Base-by-base conservation (phyloP, 2,797 vertebrate genomes). In the Austrolebias charrua region DNA sequence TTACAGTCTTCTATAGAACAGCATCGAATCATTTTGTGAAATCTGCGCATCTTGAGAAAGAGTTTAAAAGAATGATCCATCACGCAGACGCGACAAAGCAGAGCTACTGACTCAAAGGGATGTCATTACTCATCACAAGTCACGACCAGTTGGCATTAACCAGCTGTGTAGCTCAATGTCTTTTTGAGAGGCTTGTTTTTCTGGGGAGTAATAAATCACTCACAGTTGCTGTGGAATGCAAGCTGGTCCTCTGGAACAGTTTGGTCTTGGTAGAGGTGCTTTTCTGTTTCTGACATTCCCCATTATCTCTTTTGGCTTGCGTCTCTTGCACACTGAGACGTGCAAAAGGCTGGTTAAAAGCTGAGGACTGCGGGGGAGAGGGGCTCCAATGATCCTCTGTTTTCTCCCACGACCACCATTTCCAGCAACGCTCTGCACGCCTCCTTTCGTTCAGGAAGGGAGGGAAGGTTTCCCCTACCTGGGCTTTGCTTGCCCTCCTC, bases 41-140 rank as follows among this genome's bases (percentile, higher is more conserved):
- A 80, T 89, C 74, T 60, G 76, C 82, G 80, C 84, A 88, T 90
- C 88, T 88, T 87, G 79, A 72, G 81, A 88, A 85, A 7, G 52
- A 79, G 82, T 88, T 86, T 76, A 77, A 83, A 83, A 77, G 78
- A 86, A 79, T 45, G 71, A 91, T 90, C 87, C 87, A 90, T 92
- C 92, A 91, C 84, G 69, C 71, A 78, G 88, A 89, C 81, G 71
- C 9, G 64, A 83, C 85, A 88, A 88, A 88, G 89, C 88, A 91
- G 91, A 92, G 90, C 86, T 68, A 82, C 87, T 84, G 86, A 90
- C 85, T 92, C 87, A 91, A 89, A 89, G 84, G 84, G 84, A 86
- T 88, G 89, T 86, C 91, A 90, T 93, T 91, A 90, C 82, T 93
- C 91, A 92, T 92, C 89, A 88, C 80, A 73, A 89, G 89, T 89